Conservation (phyloP, 2,888 invertebrate species). For the Metallyticus violacea region DNA sequence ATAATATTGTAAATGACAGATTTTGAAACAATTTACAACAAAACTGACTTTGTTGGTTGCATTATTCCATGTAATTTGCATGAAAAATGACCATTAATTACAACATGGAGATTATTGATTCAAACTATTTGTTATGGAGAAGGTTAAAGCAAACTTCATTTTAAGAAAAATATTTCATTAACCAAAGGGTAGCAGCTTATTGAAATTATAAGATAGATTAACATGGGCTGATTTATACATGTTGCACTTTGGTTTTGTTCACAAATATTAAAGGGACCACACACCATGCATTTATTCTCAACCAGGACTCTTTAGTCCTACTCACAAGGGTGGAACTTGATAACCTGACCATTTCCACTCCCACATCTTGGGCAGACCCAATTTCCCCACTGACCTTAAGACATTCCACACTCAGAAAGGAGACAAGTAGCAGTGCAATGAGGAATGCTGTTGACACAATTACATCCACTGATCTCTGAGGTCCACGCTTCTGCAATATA, state of each 20-base stretch:
- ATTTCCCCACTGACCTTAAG: constrained; percentile 57
- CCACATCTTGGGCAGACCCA: neutral
- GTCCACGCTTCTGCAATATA: constrained; percentile 76
- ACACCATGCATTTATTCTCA: neutral
- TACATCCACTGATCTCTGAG: constrained; percentile 92
- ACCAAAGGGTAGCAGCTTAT: neutral
- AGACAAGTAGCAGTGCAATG: constrained; percentile 77
- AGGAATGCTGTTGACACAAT: constrained; percentile 94
- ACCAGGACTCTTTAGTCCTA: neutral
- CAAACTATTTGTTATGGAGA: neutral
- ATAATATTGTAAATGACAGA: no score
- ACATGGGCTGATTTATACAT: no score
- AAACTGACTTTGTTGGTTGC: no score
- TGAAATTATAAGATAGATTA: neutral
- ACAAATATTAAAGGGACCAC: neutral
- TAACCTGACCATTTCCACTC: neutral
- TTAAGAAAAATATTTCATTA: neutral
- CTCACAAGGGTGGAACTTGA: neutral
- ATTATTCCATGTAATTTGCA: neutral
- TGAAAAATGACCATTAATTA: neutral
- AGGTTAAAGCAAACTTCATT: neutral
- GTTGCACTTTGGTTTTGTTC: neutral
- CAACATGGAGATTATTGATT: neutral
- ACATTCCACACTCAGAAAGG: constrained; percentile 84
- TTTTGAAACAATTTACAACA: no score